A percentile compares a stretch with the other conserved stretches of the same genome.
phyloP scores from a whole-genome alignment of 2,888 invertebrate species.

The Pachymerium ferrugineum region DNA sequence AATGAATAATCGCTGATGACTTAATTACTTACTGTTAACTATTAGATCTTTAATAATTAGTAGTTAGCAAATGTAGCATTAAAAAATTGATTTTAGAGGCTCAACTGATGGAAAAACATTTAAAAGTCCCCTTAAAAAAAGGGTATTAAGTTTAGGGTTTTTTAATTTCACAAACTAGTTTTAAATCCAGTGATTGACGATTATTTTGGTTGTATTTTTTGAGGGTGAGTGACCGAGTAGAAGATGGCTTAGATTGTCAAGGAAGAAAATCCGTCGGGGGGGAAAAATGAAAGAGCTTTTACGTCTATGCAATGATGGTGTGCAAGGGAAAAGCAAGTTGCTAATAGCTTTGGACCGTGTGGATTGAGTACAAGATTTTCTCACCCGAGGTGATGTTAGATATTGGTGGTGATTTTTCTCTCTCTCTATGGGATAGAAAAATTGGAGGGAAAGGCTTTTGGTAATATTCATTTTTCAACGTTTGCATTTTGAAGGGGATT shows the following conservation, averaged over 20 bases:
- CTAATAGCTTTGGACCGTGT: slow-evolving; percentile 3
- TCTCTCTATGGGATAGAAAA: background rate
- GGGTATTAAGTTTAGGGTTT: background rate
- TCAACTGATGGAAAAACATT: too few relatives aligned
- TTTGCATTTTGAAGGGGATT: background rate
- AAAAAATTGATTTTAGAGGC: too few relatives aligned
- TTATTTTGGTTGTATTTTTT: background rate
- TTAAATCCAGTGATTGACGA: slow-evolving; percentile 1
- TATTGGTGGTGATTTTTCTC: slow-evolving; percentile 6
- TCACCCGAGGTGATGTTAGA: background rate
- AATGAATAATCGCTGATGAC: too few relatives aligned
- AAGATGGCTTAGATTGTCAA: background rate
- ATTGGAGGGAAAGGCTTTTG: background rate
- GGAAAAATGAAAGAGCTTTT: slow-evolving; percentile 13
- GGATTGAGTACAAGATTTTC: background rate
- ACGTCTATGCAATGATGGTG: background rate
- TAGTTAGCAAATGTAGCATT: too few relatives aligned
- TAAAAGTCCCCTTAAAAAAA: background rate
- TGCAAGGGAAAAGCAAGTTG: background rate
- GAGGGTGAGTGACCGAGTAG: background rate
- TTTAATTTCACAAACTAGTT: background rate
- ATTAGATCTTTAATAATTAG: too few relatives aligned
- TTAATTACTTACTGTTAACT: too few relatives aligned
- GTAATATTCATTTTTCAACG: background rate
- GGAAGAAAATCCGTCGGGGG: background rate